Base-by-base conservation (phyloP, 2,113 vertebrate genomes). In the Zosterops japonicus region DNA sequence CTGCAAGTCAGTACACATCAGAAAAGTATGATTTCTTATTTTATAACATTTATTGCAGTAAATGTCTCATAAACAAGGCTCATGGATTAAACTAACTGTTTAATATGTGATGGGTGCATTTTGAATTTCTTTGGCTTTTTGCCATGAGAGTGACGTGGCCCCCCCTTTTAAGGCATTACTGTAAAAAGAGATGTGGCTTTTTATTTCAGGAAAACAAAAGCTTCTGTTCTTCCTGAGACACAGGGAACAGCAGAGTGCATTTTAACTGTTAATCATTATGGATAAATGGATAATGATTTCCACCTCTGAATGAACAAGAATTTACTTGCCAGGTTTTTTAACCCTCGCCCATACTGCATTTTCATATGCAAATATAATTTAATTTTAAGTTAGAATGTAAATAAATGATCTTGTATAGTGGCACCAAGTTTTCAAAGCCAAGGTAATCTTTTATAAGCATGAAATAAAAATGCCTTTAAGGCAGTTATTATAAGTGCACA, bases 131-230 rank as follows among this genome's bases (percentile, higher is more conserved):
- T 71, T 97, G 95, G 84, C 91, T 93, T 95, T 87, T 71, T 92
- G 92, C 95, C 82, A 95, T 27, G 31, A 74, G 65, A 82, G 35
- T 63, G 88, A 94, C 3, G 14, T 83, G 88, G 87, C 28, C 27
- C 28, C 53, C 33, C 64, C 33, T 95, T 96, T 86, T 74, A 96
- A 97, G 89, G 80, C 87, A 84, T 94, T 95, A 89, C 93, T 97
- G 89, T 91, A 96, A 97, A 97, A 95, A 97, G 93, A 95, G 79
- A 94, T 46, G 68, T 86, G 79, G 81, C 87, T 95, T 97, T 97
- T 97, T 94, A 93, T 95, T 97, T 96, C 75, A 60, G 81, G 59
- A 50, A 95, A 87, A 97, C 96, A 96, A 95, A 97, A 97, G 94
- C 95, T 85, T 82, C 92, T 97, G 52, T 97, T 97, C 94, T 96